These are phyloP conservation scores for Toxonevra muliebris DNA, from an alignment of 2,888 invertebrate species.

Conservation along the genomic window DNA sequence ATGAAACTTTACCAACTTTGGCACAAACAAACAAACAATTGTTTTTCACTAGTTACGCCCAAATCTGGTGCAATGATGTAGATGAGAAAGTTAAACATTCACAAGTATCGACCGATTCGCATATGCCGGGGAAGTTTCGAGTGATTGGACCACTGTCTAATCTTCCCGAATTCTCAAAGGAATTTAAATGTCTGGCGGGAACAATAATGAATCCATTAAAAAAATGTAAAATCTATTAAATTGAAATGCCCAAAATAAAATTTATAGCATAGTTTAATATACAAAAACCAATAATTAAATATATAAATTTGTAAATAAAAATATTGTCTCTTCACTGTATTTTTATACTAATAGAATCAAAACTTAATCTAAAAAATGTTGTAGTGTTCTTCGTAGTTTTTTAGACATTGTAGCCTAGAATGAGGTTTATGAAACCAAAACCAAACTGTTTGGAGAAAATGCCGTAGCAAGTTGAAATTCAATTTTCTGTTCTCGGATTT, in stretches of 20 bases:
- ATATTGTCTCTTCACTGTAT: too few species aligned
- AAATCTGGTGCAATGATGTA: conserved; percentile 57
- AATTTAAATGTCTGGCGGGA: conserved; percentile 37
- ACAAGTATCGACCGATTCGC: conserved; percentile 46
- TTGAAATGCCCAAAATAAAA: not conserved
- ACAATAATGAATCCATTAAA: conserved; percentile 39
- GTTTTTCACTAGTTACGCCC: conserved; percentile 43
- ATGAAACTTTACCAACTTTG: too few species aligned
- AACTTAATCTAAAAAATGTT: too few species aligned
- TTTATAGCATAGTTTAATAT: too few species aligned
- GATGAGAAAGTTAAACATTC: conserved; percentile 38
- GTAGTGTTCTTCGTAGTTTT: too few species aligned
- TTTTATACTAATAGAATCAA: too few species aligned
- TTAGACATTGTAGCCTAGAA: too few species aligned
- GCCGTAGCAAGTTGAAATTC: too few species aligned
- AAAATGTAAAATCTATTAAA: conserved; percentile 39
- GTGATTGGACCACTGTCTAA: conserved; percentile 54
- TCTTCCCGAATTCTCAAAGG: conserved; percentile 28
- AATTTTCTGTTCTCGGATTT: too few species aligned
- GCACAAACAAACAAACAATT: conserved; percentile 34
- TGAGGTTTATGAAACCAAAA: too few species aligned
- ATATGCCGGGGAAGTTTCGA: conserved; percentile 51
- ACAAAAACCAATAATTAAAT: not conserved
- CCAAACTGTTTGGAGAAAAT: too few species aligned
- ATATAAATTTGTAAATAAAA: too few species aligned